phyloP scores from a whole-genome alignment of 1,140 invertebrate species.

The Bombus impatiens region DNA sequence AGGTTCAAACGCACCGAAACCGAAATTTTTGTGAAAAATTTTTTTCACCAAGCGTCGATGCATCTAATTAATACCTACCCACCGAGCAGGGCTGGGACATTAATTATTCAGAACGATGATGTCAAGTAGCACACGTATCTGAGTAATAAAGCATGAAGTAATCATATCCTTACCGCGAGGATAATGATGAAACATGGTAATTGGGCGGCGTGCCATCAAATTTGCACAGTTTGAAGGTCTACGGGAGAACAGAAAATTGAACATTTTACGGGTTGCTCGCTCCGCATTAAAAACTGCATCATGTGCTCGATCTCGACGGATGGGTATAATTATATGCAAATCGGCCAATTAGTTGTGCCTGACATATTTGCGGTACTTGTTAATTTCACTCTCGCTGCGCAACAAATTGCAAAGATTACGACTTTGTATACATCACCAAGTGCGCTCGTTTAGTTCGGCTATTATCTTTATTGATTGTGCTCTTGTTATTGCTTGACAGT shows the following conservation, averaged over 20 bases:
- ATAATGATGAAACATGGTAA: conserved; percentile 63
- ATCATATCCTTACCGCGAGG: conserved; percentile 51
- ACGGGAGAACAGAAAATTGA: conserved; percentile 61
- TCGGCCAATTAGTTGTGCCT: conserved; percentile 67
- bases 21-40: not conserved
- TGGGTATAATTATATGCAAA: conserved; percentile 68
- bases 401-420: conserved; percentile 65
- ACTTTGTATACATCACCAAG: conserved; percentile 52
- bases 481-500: conserved; percentile 42
- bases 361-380: conserved; percentile 66
- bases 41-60: not conserved
- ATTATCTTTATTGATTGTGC: conserved; percentile 52
- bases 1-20: not conserved
- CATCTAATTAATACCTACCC: conserved; percentile 35
- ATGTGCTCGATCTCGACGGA: conserved; percentile 62
- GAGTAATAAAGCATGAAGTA: conserved; percentile 65
- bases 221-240: conserved; percentile 63
- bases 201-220: conserved; percentile 53
- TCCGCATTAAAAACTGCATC: conserved; percentile 63
- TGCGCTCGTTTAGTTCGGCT: conserved; percentile 49
- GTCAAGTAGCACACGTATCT: conserved; percentile 58
- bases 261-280: conserved; percentile 65
- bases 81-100: conserved; percentile 27
- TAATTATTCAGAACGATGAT: conserved; percentile 60
- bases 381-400: conserved; percentile 61